Conservation (phyloP, 30 jellyfish, hydroid and myxozoan genomes). For the Nemopilema nomurai region DNA sequence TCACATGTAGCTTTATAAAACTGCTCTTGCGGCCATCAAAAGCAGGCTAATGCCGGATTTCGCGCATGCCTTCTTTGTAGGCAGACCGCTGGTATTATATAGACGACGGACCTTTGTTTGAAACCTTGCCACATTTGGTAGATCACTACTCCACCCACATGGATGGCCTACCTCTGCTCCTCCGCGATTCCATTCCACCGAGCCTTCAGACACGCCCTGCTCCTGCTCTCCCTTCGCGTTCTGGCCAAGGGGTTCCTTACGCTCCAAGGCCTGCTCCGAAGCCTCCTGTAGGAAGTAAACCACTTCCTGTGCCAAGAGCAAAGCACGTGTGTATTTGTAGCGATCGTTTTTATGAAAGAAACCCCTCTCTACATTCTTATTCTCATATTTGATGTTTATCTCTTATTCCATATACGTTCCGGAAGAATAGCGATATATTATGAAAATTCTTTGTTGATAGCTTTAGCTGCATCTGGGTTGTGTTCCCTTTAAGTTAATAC, state of each 20-base stretch:
- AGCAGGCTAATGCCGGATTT: too few relatives aligned
- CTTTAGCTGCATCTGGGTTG: too few relatives aligned
- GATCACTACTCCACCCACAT: constrained; percentile 88
- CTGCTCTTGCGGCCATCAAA: background rate
- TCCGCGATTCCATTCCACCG: constrained; percentile 65
- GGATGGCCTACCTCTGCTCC: constrained; percentile 89
- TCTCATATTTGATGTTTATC: too few relatives aligned
- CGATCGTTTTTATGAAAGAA: background rate
- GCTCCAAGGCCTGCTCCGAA: constrained; percentile 5
- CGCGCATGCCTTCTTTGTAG: constrained; percentile 30
- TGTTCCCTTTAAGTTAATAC: too few relatives aligned
- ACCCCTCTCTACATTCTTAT: constrained; percentile 1
- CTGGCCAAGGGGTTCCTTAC: constrained; percentile 7
- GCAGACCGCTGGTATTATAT: constrained; percentile 98
- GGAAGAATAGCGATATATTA: too few relatives aligned
- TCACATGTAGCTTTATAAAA: too few relatives aligned
- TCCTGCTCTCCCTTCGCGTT: constrained; percentile 62
- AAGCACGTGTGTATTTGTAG: constrained; percentile 1
- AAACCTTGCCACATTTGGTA: constrained; percentile 86
- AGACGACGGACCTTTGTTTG: constrained; percentile 97
- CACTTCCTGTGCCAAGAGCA: constrained; percentile 45
- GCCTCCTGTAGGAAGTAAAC: constrained; percentile 40
- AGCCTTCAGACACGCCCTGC: constrained; percentile 59
- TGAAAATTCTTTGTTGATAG: too few relatives aligned
- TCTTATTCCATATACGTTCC: too few relatives aligned